These are phyloP conservation scores for Geotrupes spiniger DNA, from an alignment of 2,888 invertebrate genomes.

Conservation along the genomic window DNA sequence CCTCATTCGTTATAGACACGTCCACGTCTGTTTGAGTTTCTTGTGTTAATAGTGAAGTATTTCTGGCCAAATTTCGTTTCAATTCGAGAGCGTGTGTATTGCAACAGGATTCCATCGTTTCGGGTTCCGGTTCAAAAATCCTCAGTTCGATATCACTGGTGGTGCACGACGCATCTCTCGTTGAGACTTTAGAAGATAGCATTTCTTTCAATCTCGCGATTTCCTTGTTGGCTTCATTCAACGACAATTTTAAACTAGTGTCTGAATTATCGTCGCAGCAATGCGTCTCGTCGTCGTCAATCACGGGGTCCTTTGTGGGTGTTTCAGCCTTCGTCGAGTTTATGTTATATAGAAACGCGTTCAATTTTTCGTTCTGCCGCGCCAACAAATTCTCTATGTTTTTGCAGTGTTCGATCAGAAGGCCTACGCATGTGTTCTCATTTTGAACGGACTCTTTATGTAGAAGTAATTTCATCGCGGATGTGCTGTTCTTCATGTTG, in stretches of 20 bases:
- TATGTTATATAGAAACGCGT: slow-evolving; percentile 7
- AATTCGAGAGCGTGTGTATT: background rate
- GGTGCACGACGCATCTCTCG: too few species aligned
- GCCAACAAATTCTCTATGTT: slow-evolving; percentile 21
- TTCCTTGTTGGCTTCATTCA: too few species aligned
- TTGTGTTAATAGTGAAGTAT: background rate
- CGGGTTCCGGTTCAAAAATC: too few species aligned
- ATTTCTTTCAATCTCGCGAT: too few species aligned
- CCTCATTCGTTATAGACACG: slow-evolving; percentile 1
- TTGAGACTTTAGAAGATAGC: too few species aligned
- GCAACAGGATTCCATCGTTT: too few species aligned
- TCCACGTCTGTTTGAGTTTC: slow-evolving; percentile 10
- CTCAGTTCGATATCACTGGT: too few species aligned
- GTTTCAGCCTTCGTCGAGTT: too few species aligned
- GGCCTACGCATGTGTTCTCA: slow-evolving; percentile 13
- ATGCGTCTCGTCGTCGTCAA: too few species aligned
- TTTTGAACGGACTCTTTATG: slow-evolving; percentile 1
- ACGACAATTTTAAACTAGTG: too few species aligned
- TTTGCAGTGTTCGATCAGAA: slow-evolving; percentile 21
- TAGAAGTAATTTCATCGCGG: slow-evolving; percentile 7
- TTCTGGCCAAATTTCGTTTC: background rate
- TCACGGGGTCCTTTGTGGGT: too few species aligned
- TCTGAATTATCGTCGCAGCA: too few species aligned
- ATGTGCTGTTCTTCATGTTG: slow-evolving; percentile 8
- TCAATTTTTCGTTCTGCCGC: slow-evolving; percentile 27